Evolutionary conservation across 2,797 vertebrate species (phyloP), one percentile per base, ranked within the genome.

Genomic region (Thripadectes ignobilis): DNA sequence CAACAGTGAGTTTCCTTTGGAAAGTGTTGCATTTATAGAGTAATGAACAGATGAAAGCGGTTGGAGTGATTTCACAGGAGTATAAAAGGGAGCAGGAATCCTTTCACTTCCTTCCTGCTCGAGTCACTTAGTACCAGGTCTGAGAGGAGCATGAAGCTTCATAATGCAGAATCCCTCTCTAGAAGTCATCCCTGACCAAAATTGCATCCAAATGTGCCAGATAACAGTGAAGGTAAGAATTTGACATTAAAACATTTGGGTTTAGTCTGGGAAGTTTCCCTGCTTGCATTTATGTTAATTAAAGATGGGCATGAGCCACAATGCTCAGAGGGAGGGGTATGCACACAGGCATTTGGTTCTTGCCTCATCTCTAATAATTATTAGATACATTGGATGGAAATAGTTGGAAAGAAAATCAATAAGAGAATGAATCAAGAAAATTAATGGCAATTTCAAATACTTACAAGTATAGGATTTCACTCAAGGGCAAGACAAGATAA

Each of bases 401-500:
- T 77, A 90, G 79, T 76, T 88, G 45, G 91, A 85, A 92, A 92
- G 93, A 88, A 97, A 96, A 96, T 97, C 95, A 94, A 95, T 96
- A 91, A 51, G 89, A 65, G 61, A 95, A 96, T 96, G 92, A 97
- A 93, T 94, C 96, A 95, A 95, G 94, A 95, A 97, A 97, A 95
- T 92, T 77, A 96, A 95, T 95, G 85, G 80, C 77, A 82, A 90
- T 94, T 96, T 95, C 89, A 94, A 95, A 87, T 95, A 95, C 80
- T 94, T 92, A 67, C 77, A 34, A 36, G 45, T 87, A 95, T 90
- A 95, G 92, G 93, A 94, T 95, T 97, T 95, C 86, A 91, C 80
- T 96, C 94, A 95, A 76, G 76, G 74, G 49, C 36, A 48, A 82
- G 76, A 91, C 80, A 91, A 94, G 83, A 90, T 92, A 92, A 96